Evolutionary conservation across 2,888 invertebrate genomes (phyloP).

Genomic region (Dicroscelio sp.): DNA sequence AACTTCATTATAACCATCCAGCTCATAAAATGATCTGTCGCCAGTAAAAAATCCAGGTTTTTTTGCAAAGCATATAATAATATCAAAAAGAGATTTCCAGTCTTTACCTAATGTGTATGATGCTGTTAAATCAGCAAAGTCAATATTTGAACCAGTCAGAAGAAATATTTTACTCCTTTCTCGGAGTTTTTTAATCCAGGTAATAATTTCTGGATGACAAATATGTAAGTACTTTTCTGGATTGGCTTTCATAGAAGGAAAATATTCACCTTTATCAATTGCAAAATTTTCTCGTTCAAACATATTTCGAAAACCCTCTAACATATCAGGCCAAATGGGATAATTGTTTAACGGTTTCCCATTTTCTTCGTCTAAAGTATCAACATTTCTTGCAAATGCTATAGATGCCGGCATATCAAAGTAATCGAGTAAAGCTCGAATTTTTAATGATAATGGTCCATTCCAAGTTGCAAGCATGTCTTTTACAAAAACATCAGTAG

Average conservation of each 20-base stretch:
- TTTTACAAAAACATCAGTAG: conserved; percentile 92
- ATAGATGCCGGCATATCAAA: conserved; percentile 94
- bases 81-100: conserved; percentile 94
- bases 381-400: conserved; percentile 94
- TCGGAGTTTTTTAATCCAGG: conserved; percentile 93
- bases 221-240: conserved; percentile 92
- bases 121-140: conserved; percentile 94
- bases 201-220: conserved; percentile 92
- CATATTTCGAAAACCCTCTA: conserved; percentile 93
- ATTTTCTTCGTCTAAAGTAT: conserved; percentile 92
- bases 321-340: conserved; percentile 93
- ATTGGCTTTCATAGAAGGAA: conserved; percentile 92
- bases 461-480: conserved; percentile 93
- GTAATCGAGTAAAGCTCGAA: conserved; percentile 94
- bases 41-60: conserved; percentile 95
- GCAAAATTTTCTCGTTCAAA: conserved; percentile 93
- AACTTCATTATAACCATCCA: conserved; percentile 91
- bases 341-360: conserved; percentile 91
- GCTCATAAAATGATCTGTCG: conserved; percentile 92
- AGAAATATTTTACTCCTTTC: conserved; percentile 93
- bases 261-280: conserved; percentile 93
- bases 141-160: conserved; percentile 94
- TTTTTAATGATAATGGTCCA: conserved; percentile 92
- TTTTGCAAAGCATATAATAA: conserved; percentile 94
- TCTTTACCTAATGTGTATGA: conserved; percentile 93